A percentile compares a stretch with the other conserved stretches of the same genome.
Evolutionary conservation across 1,140 invertebrate species (phyloP).

Genomic region (Chionoecetes opilio): DNA sequence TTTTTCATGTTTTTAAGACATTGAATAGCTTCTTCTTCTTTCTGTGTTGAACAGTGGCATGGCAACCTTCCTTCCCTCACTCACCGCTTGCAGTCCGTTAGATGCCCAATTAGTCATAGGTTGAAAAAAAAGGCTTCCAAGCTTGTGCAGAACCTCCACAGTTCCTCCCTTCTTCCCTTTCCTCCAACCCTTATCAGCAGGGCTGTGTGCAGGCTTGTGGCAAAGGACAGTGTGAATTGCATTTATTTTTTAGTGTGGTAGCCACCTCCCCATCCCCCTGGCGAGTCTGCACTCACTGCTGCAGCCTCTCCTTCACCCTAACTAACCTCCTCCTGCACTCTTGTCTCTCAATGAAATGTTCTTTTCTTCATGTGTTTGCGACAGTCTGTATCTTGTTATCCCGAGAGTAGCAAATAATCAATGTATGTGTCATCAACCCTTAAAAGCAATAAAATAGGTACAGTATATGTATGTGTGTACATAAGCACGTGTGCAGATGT

Average conservation of each 20-base stretch:
- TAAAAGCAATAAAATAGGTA: neutral
- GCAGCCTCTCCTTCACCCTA: neutral
- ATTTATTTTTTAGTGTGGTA: slow-evolving; percentile 30
- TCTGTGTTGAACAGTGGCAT: neutral
- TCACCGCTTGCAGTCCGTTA: neutral
- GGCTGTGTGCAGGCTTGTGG: neutral
- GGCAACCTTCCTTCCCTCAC: neutral
- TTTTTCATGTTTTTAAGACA: neutral
- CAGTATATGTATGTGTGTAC: neutral
- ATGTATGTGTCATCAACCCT: neutral
- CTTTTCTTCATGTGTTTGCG: neutral
- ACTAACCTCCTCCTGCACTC: neutral
- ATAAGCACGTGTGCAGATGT: neutral
- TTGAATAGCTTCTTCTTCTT: neutral
- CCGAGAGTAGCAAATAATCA: neutral
- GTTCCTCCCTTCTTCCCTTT: too few species aligned
- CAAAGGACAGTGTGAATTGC: neutral
- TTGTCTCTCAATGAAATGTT: neutral
- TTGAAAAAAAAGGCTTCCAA: too few species aligned
- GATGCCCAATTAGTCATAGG: too few species aligned
- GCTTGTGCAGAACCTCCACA: too few species aligned
- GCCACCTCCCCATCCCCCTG: neutral
- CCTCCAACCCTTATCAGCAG: too few species aligned
- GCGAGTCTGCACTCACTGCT: neutral
- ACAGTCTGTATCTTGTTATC: too few species aligned